These are phyloP conservation scores for Aphodius sticticus DNA, from an alignment of 2,888 invertebrate species.

Conservation along the genomic window DNA sequence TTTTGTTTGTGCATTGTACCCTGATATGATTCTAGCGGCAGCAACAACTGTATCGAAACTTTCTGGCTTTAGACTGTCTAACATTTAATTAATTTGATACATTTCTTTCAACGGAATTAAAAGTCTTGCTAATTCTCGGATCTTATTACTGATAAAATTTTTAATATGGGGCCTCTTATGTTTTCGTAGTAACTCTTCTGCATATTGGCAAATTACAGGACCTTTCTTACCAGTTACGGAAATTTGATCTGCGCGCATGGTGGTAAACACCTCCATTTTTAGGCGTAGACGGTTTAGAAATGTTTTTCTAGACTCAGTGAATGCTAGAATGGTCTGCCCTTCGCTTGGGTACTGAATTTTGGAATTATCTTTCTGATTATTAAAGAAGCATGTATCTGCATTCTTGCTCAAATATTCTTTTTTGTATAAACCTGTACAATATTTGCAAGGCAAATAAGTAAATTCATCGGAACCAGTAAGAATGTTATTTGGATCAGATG, in stretches of 20 bases:
- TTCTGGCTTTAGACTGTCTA: slow-evolving; percentile 26
- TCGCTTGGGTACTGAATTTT: not conserved
- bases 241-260: slow-evolving; percentile 22
- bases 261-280: not conserved
- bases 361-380: slow-evolving; percentile 17
- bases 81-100: not conserved
- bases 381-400: slow-evolving; percentile 4
- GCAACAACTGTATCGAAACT: slow-evolving; percentile 34
- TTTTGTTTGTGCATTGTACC: slow-evolving; percentile 32
- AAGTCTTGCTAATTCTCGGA: not conserved
- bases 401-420: too few relatives aligned
- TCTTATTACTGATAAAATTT: not conserved
- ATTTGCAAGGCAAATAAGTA: too few relatives aligned
- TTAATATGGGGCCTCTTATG: slow-evolving; percentile 11
- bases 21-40: slow-evolving; percentile 32
- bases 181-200: slow-evolving; percentile 6
- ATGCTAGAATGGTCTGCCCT: not conserved
- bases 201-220: slow-evolving; percentile 13
- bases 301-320: slow-evolving; percentile 1
- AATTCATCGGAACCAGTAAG: too few relatives aligned
- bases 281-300: not conserved
- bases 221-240: slow-evolving; percentile 9
- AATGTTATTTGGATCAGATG: too few relatives aligned
- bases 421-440: too few relatives aligned
- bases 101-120: slow-evolving; percentile 8